Base-by-base conservation (phyloP, 2,113 vertebrate species). In the Pachycephala philippinensis region DNA sequence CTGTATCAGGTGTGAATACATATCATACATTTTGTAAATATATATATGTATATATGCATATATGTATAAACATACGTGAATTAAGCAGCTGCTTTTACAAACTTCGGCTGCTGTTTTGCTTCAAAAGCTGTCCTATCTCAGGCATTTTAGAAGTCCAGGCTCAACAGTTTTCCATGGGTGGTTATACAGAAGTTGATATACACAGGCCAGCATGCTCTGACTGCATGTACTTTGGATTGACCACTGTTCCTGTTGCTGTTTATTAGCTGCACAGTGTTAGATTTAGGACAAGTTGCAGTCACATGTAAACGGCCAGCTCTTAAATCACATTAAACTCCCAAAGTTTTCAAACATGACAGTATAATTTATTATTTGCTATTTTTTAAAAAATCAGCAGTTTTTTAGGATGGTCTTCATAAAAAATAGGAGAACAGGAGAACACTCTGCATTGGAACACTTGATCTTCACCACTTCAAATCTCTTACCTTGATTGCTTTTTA, bases 1-100 rank as follows among this genome's bases (percentile, higher is more conserved):
- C 17, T 37, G 7, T 28, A 53, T 47, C 42, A 18, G 37, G 16
- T 37, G 30, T 66, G 60, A 81, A 78, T 22, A 12, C 30, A 9
- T 8, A 63, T 3, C 2, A 5, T n/a, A 76, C 14, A n/a, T 19
- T 15, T 16, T 44, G 52, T 7, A 78, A 75, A 49, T 59, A 53
- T 6, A 45, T 4, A 57, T 54, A 19, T 56, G n/a, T n/a, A 50
- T 9, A 30, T 24, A 19, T 21, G 26, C 33, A n/a, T 24, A 15
- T 28, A 35, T n/a, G 11, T 19, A 82, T 53, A 65, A 59, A 50
- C 4, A 6, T 11, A n/a, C 0, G 0, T 50, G 15, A 59, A 56
- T 61, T 69, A 78, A n/a, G 70, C 15, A 57, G 28, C 9, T 31
- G 39, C 10, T 77, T 87, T 81, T 77, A 72, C 27, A 80, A 54